These are phyloP conservation scores for Cheilosia vernalis DNA, from an alignment of 2,888 invertebrate genomes.

Conservation along the genomic window DNA sequence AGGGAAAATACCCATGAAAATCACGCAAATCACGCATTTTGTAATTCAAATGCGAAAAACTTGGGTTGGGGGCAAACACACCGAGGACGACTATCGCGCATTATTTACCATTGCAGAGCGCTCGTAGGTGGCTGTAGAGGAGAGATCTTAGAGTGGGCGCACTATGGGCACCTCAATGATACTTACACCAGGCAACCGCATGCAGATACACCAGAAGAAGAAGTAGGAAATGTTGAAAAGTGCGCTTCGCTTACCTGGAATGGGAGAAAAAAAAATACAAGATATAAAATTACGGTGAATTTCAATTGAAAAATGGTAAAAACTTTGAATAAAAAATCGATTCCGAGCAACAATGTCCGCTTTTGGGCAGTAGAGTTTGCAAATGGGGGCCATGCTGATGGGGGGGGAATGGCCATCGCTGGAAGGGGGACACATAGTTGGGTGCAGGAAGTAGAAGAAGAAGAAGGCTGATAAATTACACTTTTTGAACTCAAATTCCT, in stretches of 20 bases:
- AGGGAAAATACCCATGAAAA: constrained; percentile 69
- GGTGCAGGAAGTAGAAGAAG: no score
- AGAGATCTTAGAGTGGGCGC: constrained; percentile 66
- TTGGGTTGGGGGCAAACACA: background rate
- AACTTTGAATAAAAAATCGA: constrained; percentile 68
- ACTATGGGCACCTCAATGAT: constrained; percentile 54
- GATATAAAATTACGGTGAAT: constrained; percentile 50
- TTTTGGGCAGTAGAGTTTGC: constrained; percentile 47
- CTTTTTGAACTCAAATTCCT: background rate
- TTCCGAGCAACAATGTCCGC: constrained; percentile 53
- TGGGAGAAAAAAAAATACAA: constrained; percentile 24
- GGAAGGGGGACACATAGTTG: background rate
- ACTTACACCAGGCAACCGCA: constrained; percentile 50
- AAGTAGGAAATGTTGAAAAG: constrained; percentile 50
- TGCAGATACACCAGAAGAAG: constrained; percentile 24
- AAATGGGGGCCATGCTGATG: background rate
- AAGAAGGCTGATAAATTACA: background rate
- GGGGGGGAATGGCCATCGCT: background rate
- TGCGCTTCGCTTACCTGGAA: constrained; percentile 61
- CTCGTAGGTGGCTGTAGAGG: constrained; percentile 68
- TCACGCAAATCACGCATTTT: constrained; percentile 75
- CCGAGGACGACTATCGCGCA: constrained; percentile 16
- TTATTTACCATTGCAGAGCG: constrained; percentile 39
- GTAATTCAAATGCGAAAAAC: constrained; percentile 67
- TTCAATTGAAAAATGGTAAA: constrained; percentile 69